Percentiles rank a stretch among this genome's conserved stretches.
These are phyloP conservation scores for Podarcis raffonei DNA, from an alignment of 2,113 vertebrate species.

Conservation along the genomic window DNA sequence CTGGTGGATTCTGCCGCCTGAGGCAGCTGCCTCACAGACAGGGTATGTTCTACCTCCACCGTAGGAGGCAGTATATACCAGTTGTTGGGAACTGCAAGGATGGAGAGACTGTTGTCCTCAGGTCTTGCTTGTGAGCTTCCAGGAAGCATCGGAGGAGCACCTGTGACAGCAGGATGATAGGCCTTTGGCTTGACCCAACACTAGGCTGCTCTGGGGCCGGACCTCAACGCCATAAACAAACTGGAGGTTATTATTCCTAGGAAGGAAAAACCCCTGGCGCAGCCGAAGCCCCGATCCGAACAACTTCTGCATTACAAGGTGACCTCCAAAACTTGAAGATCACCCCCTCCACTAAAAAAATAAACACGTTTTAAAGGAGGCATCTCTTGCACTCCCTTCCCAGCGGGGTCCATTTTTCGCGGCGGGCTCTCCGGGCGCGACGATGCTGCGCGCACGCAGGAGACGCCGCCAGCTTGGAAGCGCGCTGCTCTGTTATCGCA, in stretches of 20 bases:
- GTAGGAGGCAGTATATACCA: no score
- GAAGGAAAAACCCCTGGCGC: neutral
- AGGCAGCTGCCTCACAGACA: no score
- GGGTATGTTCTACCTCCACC: no score
- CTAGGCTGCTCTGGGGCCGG: neutral
- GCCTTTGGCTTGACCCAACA: no score
- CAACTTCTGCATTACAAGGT: neutral
- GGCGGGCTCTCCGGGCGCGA: neutral
- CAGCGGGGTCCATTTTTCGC: neutral
- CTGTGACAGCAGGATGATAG: no score
- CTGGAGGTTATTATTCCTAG: no score
- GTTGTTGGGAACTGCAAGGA: neutral
- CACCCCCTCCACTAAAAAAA: neutral
- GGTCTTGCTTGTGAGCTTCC: no score
- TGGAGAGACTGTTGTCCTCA: neutral
- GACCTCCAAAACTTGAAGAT: neutral
- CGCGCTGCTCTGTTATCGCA: no score
- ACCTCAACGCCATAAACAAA: neutral
- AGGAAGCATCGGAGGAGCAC: no score
- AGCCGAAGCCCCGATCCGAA: neutral
- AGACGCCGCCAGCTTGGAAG: no score
- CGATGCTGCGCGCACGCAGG: neutral
- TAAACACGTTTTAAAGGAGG: neutral
- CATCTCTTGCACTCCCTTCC: neutral
- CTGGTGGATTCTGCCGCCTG: no score